Conservation (phyloP, 2,797 vertebrate genomes). For the Octomys mimax region DNA sequence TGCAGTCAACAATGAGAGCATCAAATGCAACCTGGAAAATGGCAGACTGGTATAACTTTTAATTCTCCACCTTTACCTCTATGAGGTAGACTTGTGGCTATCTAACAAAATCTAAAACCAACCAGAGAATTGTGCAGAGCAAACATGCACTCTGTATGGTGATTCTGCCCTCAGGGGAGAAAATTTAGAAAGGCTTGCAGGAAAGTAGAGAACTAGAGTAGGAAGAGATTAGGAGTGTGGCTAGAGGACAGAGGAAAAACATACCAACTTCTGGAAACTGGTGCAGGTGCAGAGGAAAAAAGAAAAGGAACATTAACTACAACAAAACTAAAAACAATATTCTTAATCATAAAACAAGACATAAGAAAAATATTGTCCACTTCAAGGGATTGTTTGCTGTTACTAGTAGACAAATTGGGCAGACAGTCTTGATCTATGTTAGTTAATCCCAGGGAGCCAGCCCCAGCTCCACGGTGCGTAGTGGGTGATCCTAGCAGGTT, state of each 20-base stretch:
- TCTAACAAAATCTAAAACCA: background rate
- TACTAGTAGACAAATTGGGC: background rate
- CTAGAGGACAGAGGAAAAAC: background rate
- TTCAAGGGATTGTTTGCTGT: background rate
- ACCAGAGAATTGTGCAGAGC: background rate
- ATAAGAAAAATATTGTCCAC: background rate
- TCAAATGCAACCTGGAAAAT: background rate
- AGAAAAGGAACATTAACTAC: background rate
- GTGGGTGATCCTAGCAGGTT: background rate
- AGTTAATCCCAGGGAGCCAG: background rate
- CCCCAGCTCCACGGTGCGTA: background rate
- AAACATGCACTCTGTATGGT: background rate
- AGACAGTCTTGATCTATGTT: background rate
- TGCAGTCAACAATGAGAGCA: background rate
- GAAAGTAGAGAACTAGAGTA: background rate
- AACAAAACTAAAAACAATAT: too few species aligned
- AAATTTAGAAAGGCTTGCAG: background rate
- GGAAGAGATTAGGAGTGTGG: background rate
- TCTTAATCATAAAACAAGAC: background rate
- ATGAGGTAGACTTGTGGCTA: background rate
- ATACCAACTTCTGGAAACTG: background rate
- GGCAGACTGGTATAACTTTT: background rate
- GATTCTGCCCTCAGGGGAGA: background rate
- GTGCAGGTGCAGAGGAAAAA: background rate
- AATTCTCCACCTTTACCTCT: background rate